Conservation (phyloP, 2,888 invertebrate species). For the Acleris sparsana region DNA sequence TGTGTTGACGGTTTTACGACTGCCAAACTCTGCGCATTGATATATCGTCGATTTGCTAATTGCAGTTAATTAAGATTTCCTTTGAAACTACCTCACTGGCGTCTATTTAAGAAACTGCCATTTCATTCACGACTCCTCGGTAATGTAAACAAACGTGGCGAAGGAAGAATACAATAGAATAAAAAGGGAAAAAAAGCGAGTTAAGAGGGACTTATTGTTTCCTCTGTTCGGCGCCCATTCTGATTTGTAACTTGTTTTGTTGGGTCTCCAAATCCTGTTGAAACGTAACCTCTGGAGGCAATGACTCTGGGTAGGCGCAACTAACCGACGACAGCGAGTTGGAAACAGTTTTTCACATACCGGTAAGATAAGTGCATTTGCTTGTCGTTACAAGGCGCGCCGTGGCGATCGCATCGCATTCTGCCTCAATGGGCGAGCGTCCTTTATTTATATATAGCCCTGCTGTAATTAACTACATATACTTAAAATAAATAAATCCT, state of each 20-base stretch:
- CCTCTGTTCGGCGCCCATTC: slow-evolving; percentile 59
- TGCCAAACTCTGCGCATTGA: slow-evolving; percentile 50
- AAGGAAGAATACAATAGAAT: slow-evolving; percentile 54
- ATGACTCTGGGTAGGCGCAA: slow-evolving; percentile 74
- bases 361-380: slow-evolving; percentile 83
- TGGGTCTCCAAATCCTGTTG: slow-evolving; percentile 68
- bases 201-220: slow-evolving; percentile 64
- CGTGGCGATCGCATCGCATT: slow-evolving; percentile 69
- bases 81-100: slow-evolving; percentile 21
- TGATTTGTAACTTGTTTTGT: slow-evolving; percentile 62
- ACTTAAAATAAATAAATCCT: slow-evolving; percentile 74
- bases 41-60: slow-evolving; percentile 56
- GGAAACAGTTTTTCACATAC: slow-evolving; percentile 78
- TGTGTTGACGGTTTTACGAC: slow-evolving; percentile 64
- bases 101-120: slow-evolving; percentile 30
- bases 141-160: slow-evolving; percentile 47
- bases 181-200: slow-evolving; percentile 55
- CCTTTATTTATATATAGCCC: slow-evolving; percentile 79
- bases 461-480: slow-evolving; percentile 80
- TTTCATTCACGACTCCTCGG: slow-evolving; percentile 38
- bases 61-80: slow-evolving; percentile 51
- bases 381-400: slow-evolving; percentile 80
- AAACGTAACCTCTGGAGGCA: slow-evolving; percentile 69
- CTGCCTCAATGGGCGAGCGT: slow-evolving; percentile 73
- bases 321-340: slow-evolving; percentile 74